phyloP scores from a whole-genome alignment of 2,888 invertebrate species.

The Monopis laevigella region DNA sequence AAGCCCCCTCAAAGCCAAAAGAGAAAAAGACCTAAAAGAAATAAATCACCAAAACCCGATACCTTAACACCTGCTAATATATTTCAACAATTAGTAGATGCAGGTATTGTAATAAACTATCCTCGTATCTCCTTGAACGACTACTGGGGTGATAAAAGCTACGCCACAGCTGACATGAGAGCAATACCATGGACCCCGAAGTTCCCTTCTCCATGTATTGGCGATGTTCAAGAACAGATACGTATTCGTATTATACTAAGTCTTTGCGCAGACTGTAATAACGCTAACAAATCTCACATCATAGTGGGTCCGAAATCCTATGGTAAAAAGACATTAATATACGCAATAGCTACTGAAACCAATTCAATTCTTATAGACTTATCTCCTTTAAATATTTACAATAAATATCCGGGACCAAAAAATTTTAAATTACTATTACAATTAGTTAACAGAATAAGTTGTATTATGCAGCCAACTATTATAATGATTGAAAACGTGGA shows the following conservation, averaged over 20 bases:
- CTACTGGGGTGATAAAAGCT: slow-evolving; percentile 75
- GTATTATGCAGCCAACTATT: slow-evolving; percentile 76
- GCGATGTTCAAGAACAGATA: slow-evolving; percentile 69
- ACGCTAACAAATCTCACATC: slow-evolving; percentile 67
- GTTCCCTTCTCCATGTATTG: slow-evolving; percentile 63
- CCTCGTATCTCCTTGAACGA: slow-evolving; percentile 68
- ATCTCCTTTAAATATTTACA: slow-evolving; percentile 72
- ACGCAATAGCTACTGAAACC: slow-evolving; percentile 79
- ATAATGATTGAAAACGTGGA: slow-evolving; percentile 75
- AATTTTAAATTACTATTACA: slow-evolving; percentile 73
- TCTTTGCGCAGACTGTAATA: slow-evolving; percentile 49
- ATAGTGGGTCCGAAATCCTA: slow-evolving; percentile 75
- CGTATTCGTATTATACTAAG: slow-evolving; percentile 70
- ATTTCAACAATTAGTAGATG: slow-evolving; percentile 76
- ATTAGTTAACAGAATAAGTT: slow-evolving; percentile 72
- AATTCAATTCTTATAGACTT: slow-evolving; percentile 81
- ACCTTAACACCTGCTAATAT: slow-evolving; percentile 70
- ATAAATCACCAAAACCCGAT: slow-evolving; percentile 69
- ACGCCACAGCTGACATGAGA: slow-evolving; percentile 63
- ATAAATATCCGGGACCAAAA: slow-evolving; percentile 75
- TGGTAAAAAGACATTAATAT: slow-evolving; percentile 76
- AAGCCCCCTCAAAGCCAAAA: slow-evolving; percentile 35
- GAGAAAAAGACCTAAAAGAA: slow-evolving; percentile 44
- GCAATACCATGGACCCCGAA: slow-evolving; percentile 44
- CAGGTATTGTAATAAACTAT: slow-evolving; percentile 74